Base-by-base conservation (phyloP, 92 coral and sea anemone species). In the Epizoanthus illoricatus region DNA sequence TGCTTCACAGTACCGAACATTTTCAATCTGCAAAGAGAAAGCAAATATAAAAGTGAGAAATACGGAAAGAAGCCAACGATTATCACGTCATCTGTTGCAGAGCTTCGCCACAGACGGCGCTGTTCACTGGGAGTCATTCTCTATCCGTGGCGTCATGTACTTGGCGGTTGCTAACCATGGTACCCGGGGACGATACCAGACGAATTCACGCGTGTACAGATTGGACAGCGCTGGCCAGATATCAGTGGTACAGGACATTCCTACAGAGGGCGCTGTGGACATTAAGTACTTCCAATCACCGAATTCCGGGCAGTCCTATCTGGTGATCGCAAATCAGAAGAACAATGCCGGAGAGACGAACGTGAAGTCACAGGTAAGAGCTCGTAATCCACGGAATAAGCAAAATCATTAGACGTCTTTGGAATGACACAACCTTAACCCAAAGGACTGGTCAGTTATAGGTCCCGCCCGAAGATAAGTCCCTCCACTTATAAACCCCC, bases 141-240 rank as follows among this genome's bases (percentile, higher is more conserved):
- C n/a, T 47, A 85, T 90, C 65, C 85, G 78, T 16, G 87, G 88
- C 62, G 62, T 85, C 43, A 80, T 88, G 56, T 97, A 93, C 86
- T 60, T 97, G 4, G 99, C 90, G 57, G 97, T 91, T 18, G 99
- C 99, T 19, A 97, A 93, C 71, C 91, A 88, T 71, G 99, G 99
- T 47, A 47, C 86, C 33, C 84, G 62, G 13, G 92, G 97, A n/a
- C 89, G 90, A 49, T 73, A 91, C 84, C 97, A 97, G 76, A 81
- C 93, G 0, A 41, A 64, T 45, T 97, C 99, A 47, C 88, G 94
- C 60, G 88, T 97, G 16, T 97, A 92, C 83, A 85, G 81, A 66
- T 57, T 97, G 84, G 90, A 90, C 60, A 45, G 54, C 16, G 73
- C 80, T 62, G 96, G 87, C 19, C 83, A 88, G 84, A 6, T 90